Conservation (phyloP, 2,113 vertebrate genomes). For the Murina feae region DNA sequence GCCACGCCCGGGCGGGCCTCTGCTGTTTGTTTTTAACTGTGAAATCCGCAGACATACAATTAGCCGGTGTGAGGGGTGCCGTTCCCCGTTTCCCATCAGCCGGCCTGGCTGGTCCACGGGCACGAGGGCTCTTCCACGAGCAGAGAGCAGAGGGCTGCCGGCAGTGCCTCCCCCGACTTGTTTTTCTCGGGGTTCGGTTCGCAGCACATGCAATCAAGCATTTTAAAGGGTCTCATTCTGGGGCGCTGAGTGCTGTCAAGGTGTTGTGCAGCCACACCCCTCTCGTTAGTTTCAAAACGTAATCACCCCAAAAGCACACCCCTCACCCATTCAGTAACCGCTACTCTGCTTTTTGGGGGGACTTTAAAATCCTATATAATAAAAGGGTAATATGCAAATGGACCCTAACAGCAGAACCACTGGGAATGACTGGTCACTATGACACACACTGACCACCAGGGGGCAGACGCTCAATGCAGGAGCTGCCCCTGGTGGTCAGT, state of each 20-base stretch:
- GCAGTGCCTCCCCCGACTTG: not conserved
- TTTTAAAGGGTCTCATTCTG: not conserved
- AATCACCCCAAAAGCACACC: too few species aligned
- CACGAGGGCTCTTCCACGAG: not conserved
- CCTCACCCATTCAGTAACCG: too few species aligned
- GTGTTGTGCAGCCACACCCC: not conserved
- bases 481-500: too few species aligned
- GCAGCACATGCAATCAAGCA: not conserved
- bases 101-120: too few species aligned
- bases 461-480: too few species aligned
- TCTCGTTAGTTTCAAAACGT: not conserved
- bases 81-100: not conserved
- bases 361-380: too few species aligned
- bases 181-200: not conserved
- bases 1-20: too few species aligned
- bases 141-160: accelerated
- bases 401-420: too few species aligned
- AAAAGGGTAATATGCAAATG: too few species aligned
- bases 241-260: accelerated
- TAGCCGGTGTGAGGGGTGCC: not conserved
- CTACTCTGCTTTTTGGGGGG: not conserved
- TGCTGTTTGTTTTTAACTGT: not conserved
- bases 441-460: too few species aligned
- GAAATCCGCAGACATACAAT: not conserved
- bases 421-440: too few species aligned